Evolutionary conservation across 1,140 invertebrate species (phyloP).

Genomic region (Diorhabda carinulata): DNA sequence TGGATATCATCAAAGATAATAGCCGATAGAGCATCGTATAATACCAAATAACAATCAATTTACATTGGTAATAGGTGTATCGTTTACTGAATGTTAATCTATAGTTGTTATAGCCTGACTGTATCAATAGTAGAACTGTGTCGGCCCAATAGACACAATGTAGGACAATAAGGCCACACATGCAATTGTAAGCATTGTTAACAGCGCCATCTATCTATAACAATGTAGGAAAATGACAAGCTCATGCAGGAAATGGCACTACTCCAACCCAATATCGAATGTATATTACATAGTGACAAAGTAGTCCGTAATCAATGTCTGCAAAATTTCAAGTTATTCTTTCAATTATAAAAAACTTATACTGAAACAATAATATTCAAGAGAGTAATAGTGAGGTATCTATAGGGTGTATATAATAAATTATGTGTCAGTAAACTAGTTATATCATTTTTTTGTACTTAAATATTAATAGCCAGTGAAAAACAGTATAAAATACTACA

Average conservation of each 20-base stretch:
- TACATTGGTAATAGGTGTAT: constrained; percentile 43
- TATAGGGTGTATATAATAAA: too few relatives aligned
- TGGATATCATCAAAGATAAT: constrained; percentile 21
- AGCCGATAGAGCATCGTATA: constrained; percentile 16
- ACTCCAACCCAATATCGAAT: constrained; percentile 23
- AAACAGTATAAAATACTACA: too few relatives aligned
- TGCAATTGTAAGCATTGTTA: constrained; percentile 44
- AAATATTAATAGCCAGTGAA: too few relatives aligned
- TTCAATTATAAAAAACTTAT: too few relatives aligned
- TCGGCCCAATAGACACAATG: constrained; percentile 39
- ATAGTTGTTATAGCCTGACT: constrained; percentile 41
- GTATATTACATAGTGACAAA: constrained; percentile 12
- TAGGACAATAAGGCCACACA: constrained; percentile 29
- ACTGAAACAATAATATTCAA: too few relatives aligned
- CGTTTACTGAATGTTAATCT: constrained; percentile 44
- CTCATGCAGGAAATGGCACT: constrained; percentile 36
- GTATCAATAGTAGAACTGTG: constrained; percentile 40
- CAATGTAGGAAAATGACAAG: constrained; percentile 41
- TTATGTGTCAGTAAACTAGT: too few relatives aligned
- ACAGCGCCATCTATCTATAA: constrained; percentile 38
- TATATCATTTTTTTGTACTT: too few relatives aligned
- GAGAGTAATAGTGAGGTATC: too few relatives aligned
- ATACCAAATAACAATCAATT: constrained; percentile 41
- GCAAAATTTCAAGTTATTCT: too few relatives aligned
- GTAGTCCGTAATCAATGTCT: background rate